Evolutionary conservation across 2,797 vertebrate genomes (phyloP).

Genomic region (Arctocebus calabarensis): DNA sequence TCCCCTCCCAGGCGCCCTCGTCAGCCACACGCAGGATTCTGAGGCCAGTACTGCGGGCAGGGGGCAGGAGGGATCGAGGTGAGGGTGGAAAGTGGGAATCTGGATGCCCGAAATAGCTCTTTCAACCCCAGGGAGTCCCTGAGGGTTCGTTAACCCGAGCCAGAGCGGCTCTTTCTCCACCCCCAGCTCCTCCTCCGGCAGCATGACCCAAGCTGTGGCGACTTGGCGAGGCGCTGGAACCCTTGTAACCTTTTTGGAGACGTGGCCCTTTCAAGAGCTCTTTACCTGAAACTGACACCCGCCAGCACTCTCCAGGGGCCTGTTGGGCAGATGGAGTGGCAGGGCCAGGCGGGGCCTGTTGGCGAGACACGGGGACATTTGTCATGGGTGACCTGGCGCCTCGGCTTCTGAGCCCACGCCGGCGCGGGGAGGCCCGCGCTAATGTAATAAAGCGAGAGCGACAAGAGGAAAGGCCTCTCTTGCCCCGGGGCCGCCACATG

Average conservation of each 20-base stretch:
- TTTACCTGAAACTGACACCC: conserved; percentile 87
- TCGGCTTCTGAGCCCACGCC: conserved; percentile 87
- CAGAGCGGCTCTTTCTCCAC: no score
- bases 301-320: conserved; percentile 88
- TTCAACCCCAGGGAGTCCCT: neutral
- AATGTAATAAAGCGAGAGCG: conserved; percentile 89
- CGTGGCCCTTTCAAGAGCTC: conserved; percentile 81
- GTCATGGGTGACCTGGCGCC: conserved; percentile 90
- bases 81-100: neutral
- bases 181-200: accelerated
- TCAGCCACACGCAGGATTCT: accelerated
- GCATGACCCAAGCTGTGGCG: accelerated
- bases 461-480: conserved; percentile 88
- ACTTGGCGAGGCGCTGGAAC: neutral
- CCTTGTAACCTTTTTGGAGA: conserved; percentile 42
- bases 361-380: conserved; percentile 89
- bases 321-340: conserved; percentile 87
- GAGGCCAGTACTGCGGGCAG: accelerated
- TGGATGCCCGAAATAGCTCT: neutral
- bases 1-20: accelerated
- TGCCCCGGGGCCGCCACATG: conserved; percentile 89
- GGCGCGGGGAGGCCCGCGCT: conserved; percentile 85
- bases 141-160: neutral
- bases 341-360: conserved; percentile 87
- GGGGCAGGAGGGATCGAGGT: accelerated